Evolutionary conservation across 2,888 invertebrate species (phyloP).

Genomic region (Drepanosiphum platanoidis): DNA sequence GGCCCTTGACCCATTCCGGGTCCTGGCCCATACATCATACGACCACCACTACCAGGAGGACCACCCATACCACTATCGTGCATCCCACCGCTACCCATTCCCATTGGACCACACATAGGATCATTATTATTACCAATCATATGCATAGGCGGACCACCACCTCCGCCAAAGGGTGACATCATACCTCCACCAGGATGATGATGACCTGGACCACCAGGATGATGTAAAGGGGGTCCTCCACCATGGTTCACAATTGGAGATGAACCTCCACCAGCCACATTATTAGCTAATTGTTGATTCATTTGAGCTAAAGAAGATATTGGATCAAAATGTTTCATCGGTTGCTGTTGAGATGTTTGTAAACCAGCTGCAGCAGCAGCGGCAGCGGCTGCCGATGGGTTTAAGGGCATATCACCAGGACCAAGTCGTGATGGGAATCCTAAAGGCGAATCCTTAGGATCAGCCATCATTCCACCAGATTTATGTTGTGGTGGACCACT

Average conservation of each 20-base stretch:
- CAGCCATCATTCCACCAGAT: slow-evolving; percentile 38
- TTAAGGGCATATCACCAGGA: slow-evolving; percentile 56
- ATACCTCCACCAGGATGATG: slow-evolving; percentile 39
- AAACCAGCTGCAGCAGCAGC: slow-evolving; percentile 42
- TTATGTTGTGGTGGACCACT: slow-evolving; percentile 47
- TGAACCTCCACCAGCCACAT: slow-evolving; percentile 70
- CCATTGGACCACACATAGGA: slow-evolving; percentile 65
- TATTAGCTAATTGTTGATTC: slow-evolving; percentile 90
- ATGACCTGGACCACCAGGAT: slow-evolving; percentile 69
- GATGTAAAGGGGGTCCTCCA: slow-evolving; percentile 71
- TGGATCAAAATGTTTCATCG: slow-evolving; percentile 80
- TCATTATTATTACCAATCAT: slow-evolving; percentile 43
- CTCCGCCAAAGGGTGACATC: slow-evolving; percentile 56
- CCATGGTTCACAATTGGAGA: slow-evolving; percentile 71
- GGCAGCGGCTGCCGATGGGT: slow-evolving; percentile 37
- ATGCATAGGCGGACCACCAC: slow-evolving; percentile 40
- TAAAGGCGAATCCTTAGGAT: slow-evolving; percentile 52
- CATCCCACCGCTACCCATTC: slow-evolving; percentile 67
- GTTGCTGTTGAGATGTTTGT: slow-evolving; percentile 34
- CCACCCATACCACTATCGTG: slow-evolving; percentile 47
- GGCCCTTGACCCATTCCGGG: slow-evolving; percentile 70
- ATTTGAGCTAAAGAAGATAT: slow-evolving; percentile 93
- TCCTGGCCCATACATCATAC: slow-evolving; percentile 66
- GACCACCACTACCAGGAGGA: slow-evolving; percentile 46
- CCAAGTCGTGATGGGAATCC: slow-evolving; percentile 50